Percentiles rank a stretch among this genome's conserved stretches.
Evolutionary conservation across 2,113 vertebrate genomes (phyloP).

Genomic region (Daubentonia madagascariensis): DNA sequence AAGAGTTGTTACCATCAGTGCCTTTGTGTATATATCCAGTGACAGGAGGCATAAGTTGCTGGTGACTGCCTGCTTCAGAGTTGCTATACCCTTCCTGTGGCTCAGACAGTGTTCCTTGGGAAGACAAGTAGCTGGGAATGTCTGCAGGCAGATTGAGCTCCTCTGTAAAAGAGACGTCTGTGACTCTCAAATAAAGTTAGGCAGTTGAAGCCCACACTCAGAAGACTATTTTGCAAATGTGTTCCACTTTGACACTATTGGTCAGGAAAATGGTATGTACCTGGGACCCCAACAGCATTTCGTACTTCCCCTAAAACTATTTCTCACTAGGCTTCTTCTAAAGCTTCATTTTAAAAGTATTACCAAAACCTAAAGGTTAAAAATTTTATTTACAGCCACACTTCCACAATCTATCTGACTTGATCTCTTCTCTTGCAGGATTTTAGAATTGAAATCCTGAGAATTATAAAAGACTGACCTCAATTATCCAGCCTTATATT

Average conservation of each 20-base stretch:
- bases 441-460: background rate
- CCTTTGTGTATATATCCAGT: slow-evolving; percentile 90
- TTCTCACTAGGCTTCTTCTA: background rate
- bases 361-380: background rate
- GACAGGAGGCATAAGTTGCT: slow-evolving; percentile 96
- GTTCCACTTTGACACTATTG: background rate
- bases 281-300: background rate
- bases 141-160: slow-evolving; percentile 97
- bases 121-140: slow-evolving; percentile 98
- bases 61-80: slow-evolving; percentile 97
- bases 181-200: slow-evolving; percentile 32
- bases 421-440: background rate
- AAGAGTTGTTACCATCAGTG: slow-evolving; percentile 86
- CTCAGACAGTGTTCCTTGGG: slow-evolving; percentile 96
- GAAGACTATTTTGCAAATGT: background rate
- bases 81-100: slow-evolving; percentile 97
- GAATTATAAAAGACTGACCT: background rate
- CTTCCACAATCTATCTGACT: background rate
- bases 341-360: background rate
- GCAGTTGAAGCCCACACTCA: background rate
- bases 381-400: background rate
- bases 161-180: slow-evolving; percentile 84
- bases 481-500: background rate
- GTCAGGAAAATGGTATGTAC: background rate
- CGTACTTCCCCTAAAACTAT: background rate